A percentile compares a stretch with the other conserved stretches of the same genome.
phyloP scores from a whole-genome alignment of 92 coral and sea anemone species.

The Palythoa heliodiscus region DNA sequence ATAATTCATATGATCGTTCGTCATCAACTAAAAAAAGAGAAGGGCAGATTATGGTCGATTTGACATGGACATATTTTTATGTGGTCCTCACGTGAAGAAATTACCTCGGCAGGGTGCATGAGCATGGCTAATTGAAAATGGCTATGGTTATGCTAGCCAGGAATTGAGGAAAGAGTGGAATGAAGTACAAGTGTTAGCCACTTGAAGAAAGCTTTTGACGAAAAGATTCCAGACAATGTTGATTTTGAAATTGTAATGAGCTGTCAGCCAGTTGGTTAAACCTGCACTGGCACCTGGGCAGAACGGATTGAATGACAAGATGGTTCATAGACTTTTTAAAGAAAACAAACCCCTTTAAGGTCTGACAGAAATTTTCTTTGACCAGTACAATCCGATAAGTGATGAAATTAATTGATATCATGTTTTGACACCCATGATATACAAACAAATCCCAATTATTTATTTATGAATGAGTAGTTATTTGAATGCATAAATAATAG shows the following conservation, averaged over 20 bases:
- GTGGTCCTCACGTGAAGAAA: no score
- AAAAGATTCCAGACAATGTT: constrained; percentile 38
- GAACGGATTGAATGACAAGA: constrained; percentile 42
- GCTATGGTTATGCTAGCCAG: no score
- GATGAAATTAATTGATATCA: not conserved
- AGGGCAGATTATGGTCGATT: no score
- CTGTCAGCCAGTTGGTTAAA: constrained; percentile 52
- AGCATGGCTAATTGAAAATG: no score
- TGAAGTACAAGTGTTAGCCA: not conserved
- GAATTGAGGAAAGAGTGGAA: constrained; percentile 3
- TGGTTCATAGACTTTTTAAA: constrained; percentile 48
- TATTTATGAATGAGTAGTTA: no score
- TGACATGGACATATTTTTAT: no score
- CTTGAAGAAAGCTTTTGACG: constrained; percentile 38
- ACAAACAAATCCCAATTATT: no score
- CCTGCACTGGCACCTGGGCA: constrained; percentile 65
- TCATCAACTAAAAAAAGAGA: no score
- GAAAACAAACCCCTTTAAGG: constrained; percentile 14
- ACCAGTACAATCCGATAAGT: constrained; percentile 16
- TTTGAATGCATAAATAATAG: no score
- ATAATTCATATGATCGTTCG: no score
- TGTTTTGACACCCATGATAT: no score
- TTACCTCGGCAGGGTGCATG: no score
- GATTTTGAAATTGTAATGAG: constrained; percentile 57
- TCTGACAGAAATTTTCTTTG: not conserved